Evolutionary conservation across 2,113 vertebrate genomes (phyloP), one percentile per base, ranked within the genome.

Genomic region (Pseudopipra pipra): DNA sequence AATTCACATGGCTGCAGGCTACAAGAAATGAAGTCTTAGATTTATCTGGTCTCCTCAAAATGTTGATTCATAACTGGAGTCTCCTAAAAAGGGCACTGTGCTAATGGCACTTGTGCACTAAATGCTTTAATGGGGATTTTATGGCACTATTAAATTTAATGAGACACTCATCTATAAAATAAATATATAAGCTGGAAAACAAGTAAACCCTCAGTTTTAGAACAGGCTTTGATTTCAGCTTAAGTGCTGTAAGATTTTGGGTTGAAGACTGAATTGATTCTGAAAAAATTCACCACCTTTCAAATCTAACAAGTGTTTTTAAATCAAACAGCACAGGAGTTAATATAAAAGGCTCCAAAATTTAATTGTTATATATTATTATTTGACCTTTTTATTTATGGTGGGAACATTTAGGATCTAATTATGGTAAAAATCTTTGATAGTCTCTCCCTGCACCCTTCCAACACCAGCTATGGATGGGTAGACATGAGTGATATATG

Each of bases 401-500:
- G 11, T 14, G 63, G 61, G 27, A 22, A 70, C 41, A 51, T 13
- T 35, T 58, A n/a, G 28, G 8, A 65, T 33, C 20, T 39, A 66
- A 31, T 76, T 55, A n/a, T 11, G 3, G 2, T 51, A 15, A 76
- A 91, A 61, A 49, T 41, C 14, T 61, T 87, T 81, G 9, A 4
- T 27, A 51, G 15, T n/a, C 39, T 47, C 15, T 24, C 18, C 11
- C 14, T 51, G 7, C 12, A 55, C 28, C 3, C 3, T 86, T 58
- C 59, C 47, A 70, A 18, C 17, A 35, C 3, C 22, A 81, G 19
- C 19, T 67, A 3, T 15, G 41, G 17, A 13, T 37, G 16, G 8
- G 41, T 14, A 25, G 35, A 35, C 13, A 27, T 8, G 4, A 77
- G 12, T 12, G 31, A 9, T 8, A 55, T 0, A 0, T 35, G 43